phyloP scores from a whole-genome alignment of 2,797 vertebrate genomes.

The Enteromius afrohamiltoni region DNA sequence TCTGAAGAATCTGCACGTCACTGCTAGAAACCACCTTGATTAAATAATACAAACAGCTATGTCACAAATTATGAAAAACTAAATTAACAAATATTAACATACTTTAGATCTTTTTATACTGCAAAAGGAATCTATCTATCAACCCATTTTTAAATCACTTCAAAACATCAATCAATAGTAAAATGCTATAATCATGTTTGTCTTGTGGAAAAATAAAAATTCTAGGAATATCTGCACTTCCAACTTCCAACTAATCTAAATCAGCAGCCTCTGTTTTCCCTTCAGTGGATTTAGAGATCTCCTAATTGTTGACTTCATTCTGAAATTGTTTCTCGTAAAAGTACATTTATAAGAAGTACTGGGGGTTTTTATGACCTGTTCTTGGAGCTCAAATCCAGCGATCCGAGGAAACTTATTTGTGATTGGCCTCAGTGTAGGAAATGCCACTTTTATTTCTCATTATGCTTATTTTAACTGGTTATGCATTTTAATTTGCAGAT shows the following conservation, averaged over 20 bases:
- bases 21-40: conserved; percentile 85
- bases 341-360: conserved; percentile 45
- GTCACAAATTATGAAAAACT: not conserved
- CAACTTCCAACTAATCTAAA: conserved; percentile 14
- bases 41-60: conserved; percentile 35
- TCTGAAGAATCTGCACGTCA: conserved; percentile 81
- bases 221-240: not conserved
- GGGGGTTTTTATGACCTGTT: conserved; percentile 50
- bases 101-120: not conserved
- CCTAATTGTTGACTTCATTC: conserved; percentile 39
- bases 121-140: not conserved
- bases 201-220: not conserved
- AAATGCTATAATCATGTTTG: not conserved
- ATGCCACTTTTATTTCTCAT: conserved; percentile 45
- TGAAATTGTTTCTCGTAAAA: conserved; percentile 43
- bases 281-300: conserved; percentile 47
- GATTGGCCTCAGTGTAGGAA: conserved; percentile 51
- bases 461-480: conserved; percentile 34
- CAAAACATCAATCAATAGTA: not conserved
- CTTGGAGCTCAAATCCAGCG: conserved; percentile 51
- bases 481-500: not conserved
- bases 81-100: not conserved
- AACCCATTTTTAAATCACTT: not conserved
- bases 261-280: conserved; percentile 42
- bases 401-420: conserved; percentile 54